Evolutionary conservation across 2,113 vertebrate species (phyloP).

Genomic region (Epinephelus lanceolatus): DNA sequence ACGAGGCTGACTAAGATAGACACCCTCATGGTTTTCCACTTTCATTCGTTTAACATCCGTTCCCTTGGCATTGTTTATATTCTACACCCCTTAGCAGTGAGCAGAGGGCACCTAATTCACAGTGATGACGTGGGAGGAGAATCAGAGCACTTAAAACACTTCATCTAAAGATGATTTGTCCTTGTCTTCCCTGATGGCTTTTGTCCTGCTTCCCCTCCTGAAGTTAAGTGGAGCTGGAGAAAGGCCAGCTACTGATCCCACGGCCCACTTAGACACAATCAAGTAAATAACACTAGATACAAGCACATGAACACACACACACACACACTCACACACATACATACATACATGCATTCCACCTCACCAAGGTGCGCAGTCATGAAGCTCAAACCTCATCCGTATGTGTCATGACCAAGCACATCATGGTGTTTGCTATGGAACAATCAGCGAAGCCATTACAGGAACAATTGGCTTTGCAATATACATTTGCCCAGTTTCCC

Average conservation of each 20-base stretch:
- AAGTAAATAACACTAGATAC: conserved; percentile 68
- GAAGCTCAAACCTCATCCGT: conserved; percentile 23
- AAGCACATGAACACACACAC: conserved; percentile 54
- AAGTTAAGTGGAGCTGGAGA: conserved; percentile 83
- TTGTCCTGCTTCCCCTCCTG: conserved; percentile 73
- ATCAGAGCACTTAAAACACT: conserved; percentile 82
- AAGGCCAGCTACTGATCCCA: conserved; percentile 74
- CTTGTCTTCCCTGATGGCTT: conserved; percentile 83
- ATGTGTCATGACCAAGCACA: conserved; percentile 32
- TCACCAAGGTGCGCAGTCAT: conserved; percentile 20
- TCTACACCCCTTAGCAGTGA: conserved; percentile 58
- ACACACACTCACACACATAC: conserved; percentile 6
- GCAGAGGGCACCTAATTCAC: conserved; percentile 82
- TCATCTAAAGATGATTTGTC: conserved; percentile 87
- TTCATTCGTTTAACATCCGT: conserved; percentile 74
- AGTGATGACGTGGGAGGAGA: conserved; percentile 73
- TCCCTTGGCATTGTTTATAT: conserved; percentile 78
- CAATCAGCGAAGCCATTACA: conserved; percentile 58
- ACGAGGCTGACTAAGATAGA: conserved; percentile 73
- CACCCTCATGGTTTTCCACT: conserved; percentile 83
- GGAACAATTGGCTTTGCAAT: conserved; percentile 50
- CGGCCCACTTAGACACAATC: conserved; percentile 79
- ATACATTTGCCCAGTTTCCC: conserved; percentile 42
- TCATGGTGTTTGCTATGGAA: conserved; percentile 8
- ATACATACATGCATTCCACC: conserved; percentile 30